Evolutionary conservation across 2,888 invertebrate species (phyloP), one percentile per base, ranked within the genome.

Genomic region (Beris morrisii): DNA sequence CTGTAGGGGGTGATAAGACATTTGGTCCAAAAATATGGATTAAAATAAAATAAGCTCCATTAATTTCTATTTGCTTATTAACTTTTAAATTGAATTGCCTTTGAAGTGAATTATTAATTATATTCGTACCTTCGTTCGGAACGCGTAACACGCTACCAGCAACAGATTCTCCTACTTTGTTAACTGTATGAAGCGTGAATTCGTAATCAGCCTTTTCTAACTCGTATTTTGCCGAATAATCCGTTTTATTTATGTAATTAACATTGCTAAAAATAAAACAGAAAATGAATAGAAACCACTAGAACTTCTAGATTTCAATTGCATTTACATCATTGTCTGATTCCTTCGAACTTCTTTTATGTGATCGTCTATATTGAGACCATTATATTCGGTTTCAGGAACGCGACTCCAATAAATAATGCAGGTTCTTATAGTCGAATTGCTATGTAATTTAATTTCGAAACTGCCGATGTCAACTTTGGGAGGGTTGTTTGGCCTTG

Each of bases 381-480:
- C 93, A 74, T 92, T 92, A 73, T 88, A 84, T 72, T 88, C 83
- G 75, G 85, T 84, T 52, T 84, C 83, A 15, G 86, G 85, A 57
- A 93, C 84, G 70, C 88, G 85, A 75, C 90, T 87, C 93, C 93
- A 94, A 77, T 93, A 93, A 31, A 93, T 81, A 76, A 86, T 86
- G 52, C 92, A 61, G 15, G n/a, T 12, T 5, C 43, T 61, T 11
- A 38, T 50, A 30, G 28, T 61, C 22, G 32, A 82, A 65, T 87
- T 84, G 70, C 88, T 82, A 68, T 83, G 83, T 48, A 80, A 78
- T 22, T 83, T 81, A 88, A 84, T 72, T 76, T 90, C 86, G 76
- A 92, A 93, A 74, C 90, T 89, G 52, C 93, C 93, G 13, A 87
- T 82, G 70, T 87, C 87, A 4, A 88, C 87, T 59, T 84, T 83